Evolutionary conservation across 2,797 vertebrate genomes (phyloP).

Genomic region (Gorsachius magnificus): DNA sequence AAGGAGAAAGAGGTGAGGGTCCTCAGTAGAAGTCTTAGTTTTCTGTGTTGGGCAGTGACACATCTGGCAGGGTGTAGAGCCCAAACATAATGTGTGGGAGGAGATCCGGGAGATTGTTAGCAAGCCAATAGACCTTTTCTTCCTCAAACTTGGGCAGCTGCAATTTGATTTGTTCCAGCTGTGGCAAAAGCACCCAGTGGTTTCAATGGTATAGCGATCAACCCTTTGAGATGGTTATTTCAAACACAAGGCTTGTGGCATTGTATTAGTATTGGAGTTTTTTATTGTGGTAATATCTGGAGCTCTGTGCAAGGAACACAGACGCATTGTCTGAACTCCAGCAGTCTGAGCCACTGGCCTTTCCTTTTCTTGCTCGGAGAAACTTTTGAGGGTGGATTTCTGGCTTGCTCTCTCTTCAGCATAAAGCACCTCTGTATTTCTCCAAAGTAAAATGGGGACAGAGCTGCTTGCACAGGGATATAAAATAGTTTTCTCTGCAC

Average conservation of each 20-base stretch:
- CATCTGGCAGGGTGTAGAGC: neutral
- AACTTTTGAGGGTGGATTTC: slow-evolving; percentile 1
- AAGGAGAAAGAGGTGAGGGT: neutral
- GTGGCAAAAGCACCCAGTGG: neutral
- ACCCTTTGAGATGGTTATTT: neutral
- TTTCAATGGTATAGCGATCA: neutral
- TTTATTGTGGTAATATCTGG: neutral
- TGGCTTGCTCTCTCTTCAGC: neutral
- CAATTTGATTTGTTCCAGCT: neutral
- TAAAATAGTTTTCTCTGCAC: slow-evolving; percentile 40
- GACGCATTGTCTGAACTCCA: neutral
- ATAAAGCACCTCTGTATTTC: slow-evolving; percentile 39
- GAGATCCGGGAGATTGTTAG: neutral
- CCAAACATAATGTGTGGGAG: neutral
- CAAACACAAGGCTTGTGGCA: neutral
- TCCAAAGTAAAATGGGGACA: slow-evolving; percentile 16
- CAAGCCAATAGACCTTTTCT: neutral
- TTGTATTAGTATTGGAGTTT: neutral
- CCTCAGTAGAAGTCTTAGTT: neutral
- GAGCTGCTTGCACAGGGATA: slow-evolving; percentile 51
- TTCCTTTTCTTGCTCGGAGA: neutral
- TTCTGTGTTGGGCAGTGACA: neutral
- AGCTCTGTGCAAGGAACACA: neutral
- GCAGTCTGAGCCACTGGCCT: neutral
- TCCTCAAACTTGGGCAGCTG: neutral